These are phyloP conservation scores for Phymorhynchus buccinoides DNA, from an alignment of 1,140 invertebrate genomes.

Conservation along the genomic window DNA sequence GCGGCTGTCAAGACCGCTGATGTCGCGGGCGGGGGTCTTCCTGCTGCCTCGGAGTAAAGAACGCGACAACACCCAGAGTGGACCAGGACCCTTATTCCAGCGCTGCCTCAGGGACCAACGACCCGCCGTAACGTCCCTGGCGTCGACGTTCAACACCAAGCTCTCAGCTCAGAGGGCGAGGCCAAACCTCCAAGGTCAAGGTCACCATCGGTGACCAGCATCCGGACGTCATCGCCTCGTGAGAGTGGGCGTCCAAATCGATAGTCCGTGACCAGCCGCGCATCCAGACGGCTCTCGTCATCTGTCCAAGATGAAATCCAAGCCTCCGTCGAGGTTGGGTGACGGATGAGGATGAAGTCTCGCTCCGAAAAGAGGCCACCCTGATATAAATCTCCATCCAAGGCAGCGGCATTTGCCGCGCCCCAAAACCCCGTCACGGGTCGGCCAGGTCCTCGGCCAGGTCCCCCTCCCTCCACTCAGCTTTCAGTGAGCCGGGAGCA, in stretches of 20 bases:
- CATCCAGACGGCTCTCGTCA: neutral
- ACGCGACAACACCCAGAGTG: neutral
- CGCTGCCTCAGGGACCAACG: neutral
- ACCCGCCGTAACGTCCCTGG: neutral
- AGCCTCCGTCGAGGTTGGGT: neutral
- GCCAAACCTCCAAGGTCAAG: neutral
- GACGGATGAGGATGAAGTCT: neutral
- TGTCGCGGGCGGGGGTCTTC: neutral
- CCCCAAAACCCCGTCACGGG: neutral
- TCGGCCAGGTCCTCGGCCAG: neutral
- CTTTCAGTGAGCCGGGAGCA: neutral
- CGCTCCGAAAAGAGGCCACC: neutral
- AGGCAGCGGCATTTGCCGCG: neutral
- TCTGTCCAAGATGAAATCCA: conserved; percentile 9
- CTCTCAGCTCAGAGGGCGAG: neutral
- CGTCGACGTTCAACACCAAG: conserved; percentile 29
- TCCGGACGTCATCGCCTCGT: neutral
- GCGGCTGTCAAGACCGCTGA: neutral
- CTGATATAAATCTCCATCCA: conserved; percentile 4
- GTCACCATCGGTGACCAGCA: neutral
- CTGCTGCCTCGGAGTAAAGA: neutral
- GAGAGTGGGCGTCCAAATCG: neutral
- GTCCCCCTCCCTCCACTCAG: neutral
- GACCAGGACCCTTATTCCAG: neutral
- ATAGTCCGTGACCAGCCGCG: neutral